These are phyloP conservation scores for Drosophila athabasca DNA, from an alignment of 1,140 invertebrate genomes.

Conservation along the genomic window DNA sequence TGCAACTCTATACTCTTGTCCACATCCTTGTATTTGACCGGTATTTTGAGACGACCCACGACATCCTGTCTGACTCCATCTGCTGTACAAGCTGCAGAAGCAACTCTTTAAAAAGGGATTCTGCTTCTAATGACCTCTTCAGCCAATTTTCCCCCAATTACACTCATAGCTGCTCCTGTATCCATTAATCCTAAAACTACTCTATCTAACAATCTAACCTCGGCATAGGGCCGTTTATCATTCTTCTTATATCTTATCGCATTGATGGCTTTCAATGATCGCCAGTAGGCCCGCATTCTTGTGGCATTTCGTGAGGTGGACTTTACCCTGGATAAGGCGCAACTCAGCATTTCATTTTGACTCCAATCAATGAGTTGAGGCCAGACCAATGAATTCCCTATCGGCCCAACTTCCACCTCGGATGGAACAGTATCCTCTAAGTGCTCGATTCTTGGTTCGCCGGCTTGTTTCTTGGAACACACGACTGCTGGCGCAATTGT, in stretches of 20 bases:
- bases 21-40: neutral
- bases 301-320: neutral
- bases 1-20: no score
- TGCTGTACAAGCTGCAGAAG: neutral
- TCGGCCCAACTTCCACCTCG: no score
- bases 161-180: slow-evolving; percentile 3
- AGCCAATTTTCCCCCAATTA: slow-evolving; percentile 2
- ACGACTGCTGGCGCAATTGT: slow-evolving; percentile 1
- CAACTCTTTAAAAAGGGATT: no score
- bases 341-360: no score
- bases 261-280: neutral
- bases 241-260: neutral
- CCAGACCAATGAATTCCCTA: no score
- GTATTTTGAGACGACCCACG: no score
- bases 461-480: neutral
- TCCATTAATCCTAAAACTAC: neutral
- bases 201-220: neutral
- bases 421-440: neutral
- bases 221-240: slow-evolving; percentile 9
- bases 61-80: neutral
- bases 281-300: neutral
- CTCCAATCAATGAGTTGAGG: no score
- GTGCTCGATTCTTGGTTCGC: no score
- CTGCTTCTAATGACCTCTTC: no score
- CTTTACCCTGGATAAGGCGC: no score